phyloP scores from a whole-genome alignment of 2,113 vertebrate species.

The Cathartes aura region DNA sequence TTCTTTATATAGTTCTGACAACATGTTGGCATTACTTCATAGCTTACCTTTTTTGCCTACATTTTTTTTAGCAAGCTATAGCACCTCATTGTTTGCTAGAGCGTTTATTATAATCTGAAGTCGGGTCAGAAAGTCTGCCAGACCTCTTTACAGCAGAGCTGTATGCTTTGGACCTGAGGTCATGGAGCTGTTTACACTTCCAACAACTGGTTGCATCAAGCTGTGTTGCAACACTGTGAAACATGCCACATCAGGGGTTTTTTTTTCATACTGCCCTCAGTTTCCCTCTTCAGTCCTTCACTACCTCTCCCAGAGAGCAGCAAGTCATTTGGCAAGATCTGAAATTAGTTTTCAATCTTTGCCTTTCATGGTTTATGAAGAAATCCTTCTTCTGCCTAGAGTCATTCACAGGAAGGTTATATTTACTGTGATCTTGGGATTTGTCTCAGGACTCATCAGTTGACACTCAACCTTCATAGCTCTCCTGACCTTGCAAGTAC shows the following conservation, averaged over 20 bases:
- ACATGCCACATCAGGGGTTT: neutral
- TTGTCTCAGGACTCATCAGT: neutral
- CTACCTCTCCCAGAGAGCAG: neutral
- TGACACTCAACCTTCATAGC: neutral
- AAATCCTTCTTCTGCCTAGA: neutral
- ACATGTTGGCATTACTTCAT: neutral
- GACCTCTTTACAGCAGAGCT: neutral
- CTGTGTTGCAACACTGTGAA: constrained; percentile 26
- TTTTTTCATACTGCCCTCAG: neutral
- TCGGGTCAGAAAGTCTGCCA: neutral
- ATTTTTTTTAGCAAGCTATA: neutral
- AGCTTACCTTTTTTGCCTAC: neutral
- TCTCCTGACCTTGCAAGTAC: neutral
- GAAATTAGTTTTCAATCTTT: neutral
- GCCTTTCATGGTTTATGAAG: neutral
- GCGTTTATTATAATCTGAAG: neutral
- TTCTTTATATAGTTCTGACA: neutral
- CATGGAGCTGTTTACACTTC: neutral
- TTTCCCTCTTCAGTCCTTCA: neutral
- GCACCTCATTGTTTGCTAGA: neutral
- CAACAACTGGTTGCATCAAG: neutral
- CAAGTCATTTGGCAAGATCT: neutral
- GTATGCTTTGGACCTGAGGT: neutral
- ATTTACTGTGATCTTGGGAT: neutral
- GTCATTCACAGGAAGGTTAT: neutral